Evolutionary conservation across 2,888 invertebrate species (phyloP).

Genomic region (Cataglyphis rosenhaueri): DNA sequence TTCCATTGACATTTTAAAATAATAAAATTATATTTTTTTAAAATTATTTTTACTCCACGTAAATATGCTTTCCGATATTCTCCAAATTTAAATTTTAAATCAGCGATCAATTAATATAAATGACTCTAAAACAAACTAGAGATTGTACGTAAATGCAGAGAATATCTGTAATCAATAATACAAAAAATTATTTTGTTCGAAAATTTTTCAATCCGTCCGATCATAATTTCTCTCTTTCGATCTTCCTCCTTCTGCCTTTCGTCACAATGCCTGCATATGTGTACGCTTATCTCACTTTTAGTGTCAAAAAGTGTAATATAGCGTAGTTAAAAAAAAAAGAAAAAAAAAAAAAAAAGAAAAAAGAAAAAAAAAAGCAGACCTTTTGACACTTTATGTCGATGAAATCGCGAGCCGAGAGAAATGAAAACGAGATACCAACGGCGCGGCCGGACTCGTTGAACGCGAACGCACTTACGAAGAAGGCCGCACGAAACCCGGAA

Average conservation of each 20-base stretch:
- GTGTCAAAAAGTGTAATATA: neutral
- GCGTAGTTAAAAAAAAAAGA: neutral
- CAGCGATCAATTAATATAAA: constrained; percentile 1
- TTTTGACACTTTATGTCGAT: constrained; percentile 29
- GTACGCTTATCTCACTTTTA: constrained; percentile 7
- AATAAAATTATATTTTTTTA: neutral
- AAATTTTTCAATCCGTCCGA: constrained; percentile 1
- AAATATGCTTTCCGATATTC: constrained; percentile 12
- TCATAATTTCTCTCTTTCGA: neutral
- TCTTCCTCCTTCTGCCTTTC: neutral
- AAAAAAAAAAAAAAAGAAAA: neutral
- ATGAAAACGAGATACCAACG: constrained; percentile 53
- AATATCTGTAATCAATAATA: constrained; percentile 1
- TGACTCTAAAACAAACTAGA: neutral
- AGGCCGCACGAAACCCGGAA: constrained; percentile 81
- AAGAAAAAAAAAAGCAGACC: neutral
- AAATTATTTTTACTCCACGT: neutral
- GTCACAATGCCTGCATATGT: neutral
- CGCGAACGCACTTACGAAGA: constrained; percentile 73
- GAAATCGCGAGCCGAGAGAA: constrained; percentile 25
- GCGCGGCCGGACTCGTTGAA: constrained; percentile 71
- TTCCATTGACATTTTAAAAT: neutral
- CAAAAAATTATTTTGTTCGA: neutral
- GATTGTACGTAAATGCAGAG: neutral
- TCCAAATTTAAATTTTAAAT: constrained; percentile 33